Evolutionary conservation across 2,888 invertebrate genomes (phyloP).

Genomic region (Drosophila fungiperda): DNA sequence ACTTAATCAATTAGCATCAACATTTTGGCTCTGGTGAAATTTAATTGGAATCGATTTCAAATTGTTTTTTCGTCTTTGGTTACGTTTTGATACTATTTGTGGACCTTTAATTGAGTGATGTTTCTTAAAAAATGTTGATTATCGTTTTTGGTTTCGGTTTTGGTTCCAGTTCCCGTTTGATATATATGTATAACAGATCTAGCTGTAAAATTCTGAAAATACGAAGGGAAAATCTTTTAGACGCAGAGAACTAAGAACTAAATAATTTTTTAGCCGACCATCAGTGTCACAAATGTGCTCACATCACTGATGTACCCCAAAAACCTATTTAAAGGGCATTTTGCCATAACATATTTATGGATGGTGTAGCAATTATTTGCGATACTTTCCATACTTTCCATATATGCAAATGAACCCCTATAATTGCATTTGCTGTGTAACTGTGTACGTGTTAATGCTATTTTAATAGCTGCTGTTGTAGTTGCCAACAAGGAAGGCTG

Average conservation of each 20-base stretch:
- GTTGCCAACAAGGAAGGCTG: constrained; percentile 27
- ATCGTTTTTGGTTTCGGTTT: not conserved
- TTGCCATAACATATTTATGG: constrained; percentile 27
- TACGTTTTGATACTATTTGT: not conserved
- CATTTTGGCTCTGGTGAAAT: not conserved
- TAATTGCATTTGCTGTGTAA: constrained; percentile 45
- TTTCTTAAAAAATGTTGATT: not conserved
- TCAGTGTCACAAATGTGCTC: not conserved
- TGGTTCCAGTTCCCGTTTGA: not conserved
- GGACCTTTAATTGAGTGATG: not conserved
- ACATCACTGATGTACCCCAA: not conserved
- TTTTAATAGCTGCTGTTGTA: constrained; percentile 39
- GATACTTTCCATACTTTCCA: constrained; percentile 27
- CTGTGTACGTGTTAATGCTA: constrained; percentile 30
- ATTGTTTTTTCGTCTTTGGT: not conserved
- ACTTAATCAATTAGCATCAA: not conserved
- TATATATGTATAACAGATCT: not conserved
- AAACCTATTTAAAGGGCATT: constrained; percentile 31
- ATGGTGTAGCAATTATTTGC: constrained; percentile 6
- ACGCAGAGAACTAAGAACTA: not conserved
- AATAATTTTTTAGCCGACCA: not conserved
- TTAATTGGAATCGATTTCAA: not conserved
- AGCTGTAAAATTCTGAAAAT: not conserved
- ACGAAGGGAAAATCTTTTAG: too few relatives aligned
- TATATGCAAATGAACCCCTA: constrained; percentile 44